These are phyloP conservation scores for Heliangelus exortis DNA, from an alignment of 2,797 vertebrate species.

Conservation along the genomic window DNA sequence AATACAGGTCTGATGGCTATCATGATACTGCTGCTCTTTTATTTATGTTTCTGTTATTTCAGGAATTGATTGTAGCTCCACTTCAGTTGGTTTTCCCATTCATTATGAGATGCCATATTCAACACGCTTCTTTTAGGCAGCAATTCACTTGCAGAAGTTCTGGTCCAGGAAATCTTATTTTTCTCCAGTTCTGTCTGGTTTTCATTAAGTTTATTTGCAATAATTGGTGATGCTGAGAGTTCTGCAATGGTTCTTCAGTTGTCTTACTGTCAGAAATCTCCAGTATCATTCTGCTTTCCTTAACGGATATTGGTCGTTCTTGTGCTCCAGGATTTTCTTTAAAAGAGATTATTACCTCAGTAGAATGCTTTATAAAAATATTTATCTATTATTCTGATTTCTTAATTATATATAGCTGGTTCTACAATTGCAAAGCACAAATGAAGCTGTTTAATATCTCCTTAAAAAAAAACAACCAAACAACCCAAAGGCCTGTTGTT, in stretches of 20 bases:
- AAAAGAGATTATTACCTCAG: not conserved
- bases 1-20: not conserved
- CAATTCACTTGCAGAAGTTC: conserved; percentile 36
- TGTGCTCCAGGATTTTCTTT: not conserved
- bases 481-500: not conserved
- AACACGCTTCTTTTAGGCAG: conserved; percentile 2
- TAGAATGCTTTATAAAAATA: not conserved
- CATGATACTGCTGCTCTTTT: not conserved
- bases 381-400: not conserved
- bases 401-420: not conserved
- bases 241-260: not conserved
- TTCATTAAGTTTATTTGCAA: not conserved
- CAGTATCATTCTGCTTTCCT: not conserved
- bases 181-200: not conserved
- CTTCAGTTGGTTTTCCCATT: conserved; percentile 33
- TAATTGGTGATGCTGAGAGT: not conserved
- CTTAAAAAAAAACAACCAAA: not conserved
- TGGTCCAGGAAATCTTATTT: conserved; percentile 3
- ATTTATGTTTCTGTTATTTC: conserved; percentile 59
- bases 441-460: not conserved
- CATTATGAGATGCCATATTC: not conserved
- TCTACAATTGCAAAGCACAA: not conserved
- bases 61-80: conserved; percentile 50
- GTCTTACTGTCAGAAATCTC: not conserved
- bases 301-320: not conserved